Conservation (phyloP, 2,888 invertebrate species). For the Watsonalla binaria region DNA sequence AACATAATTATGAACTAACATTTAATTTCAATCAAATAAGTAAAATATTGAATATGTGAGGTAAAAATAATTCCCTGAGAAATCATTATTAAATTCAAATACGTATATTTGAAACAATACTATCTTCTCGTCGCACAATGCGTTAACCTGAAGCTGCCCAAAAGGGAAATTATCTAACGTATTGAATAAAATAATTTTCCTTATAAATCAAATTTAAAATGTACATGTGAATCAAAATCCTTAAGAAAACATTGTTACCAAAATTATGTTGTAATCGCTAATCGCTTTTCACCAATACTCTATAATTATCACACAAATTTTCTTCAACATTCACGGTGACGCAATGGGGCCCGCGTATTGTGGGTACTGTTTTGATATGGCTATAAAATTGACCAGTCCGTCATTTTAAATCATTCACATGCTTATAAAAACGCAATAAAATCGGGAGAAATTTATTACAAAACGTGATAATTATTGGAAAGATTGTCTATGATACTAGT, state of each 20-base stretch:
- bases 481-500: background rate
- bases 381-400: constrained; percentile 45
- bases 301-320: constrained; percentile 40
- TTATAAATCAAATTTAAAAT: too few relatives aligned
- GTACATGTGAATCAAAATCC: background rate
- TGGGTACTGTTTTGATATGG: constrained; percentile 40
- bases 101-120: too few relatives aligned
- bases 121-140: too few relatives aligned
- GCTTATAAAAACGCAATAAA: constrained; percentile 19
- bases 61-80: too few relatives aligned
- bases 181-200: too few relatives aligned
- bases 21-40: too few relatives aligned
- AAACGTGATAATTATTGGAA: background rate
- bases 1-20: too few relatives aligned
- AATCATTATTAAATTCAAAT: too few relatives aligned
- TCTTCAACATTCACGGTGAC: constrained; percentile 55
- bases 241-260: background rate
- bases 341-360: constrained; percentile 60
- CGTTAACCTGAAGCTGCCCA: too few relatives aligned
- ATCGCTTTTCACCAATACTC: constrained; percentile 29
- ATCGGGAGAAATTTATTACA: background rate
- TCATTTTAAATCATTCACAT: constrained; percentile 39
- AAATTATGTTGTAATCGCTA: constrained; percentile 17
- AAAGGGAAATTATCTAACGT: too few relatives aligned
- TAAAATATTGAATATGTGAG: too few relatives aligned